phyloP scores from a whole-genome alignment of 1,140 invertebrate species.

The Diorhabda elongata region DNA sequence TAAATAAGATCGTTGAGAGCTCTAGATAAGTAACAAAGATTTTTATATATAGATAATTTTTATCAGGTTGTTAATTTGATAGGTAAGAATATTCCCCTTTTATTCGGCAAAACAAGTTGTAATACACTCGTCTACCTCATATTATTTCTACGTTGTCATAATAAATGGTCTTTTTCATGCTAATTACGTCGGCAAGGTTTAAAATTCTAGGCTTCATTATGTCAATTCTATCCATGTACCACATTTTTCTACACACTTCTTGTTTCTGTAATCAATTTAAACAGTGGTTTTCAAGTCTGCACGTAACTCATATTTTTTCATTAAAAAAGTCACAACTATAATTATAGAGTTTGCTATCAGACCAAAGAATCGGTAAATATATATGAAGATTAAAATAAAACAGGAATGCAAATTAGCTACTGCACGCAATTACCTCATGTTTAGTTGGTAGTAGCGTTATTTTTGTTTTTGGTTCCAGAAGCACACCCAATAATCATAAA shows the following conservation, averaged over 20 bases:
- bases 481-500: not conserved
- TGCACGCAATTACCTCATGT: conserved; percentile 29
- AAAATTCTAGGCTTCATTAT: not conserved
- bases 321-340: conserved; percentile 15
- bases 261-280: not conserved
- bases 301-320: conserved; percentile 12
- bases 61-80: too few species aligned
- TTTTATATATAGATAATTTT: too few species aligned
- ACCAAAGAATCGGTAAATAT: conserved; percentile 17
- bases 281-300: conserved; percentile 6
- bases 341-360: conserved; percentile 12
- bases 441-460: conserved; percentile 30
- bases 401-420: conserved; percentile 25
- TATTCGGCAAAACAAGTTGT: too few species aligned
- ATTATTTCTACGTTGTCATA: too few species aligned
- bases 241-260: not conserved
- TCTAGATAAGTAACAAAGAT: too few species aligned
- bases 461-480: conserved; percentile 6
- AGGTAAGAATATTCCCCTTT: too few species aligned
- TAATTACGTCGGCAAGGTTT: too few species aligned
- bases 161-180: too few species aligned
- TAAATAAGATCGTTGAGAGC: too few species aligned
- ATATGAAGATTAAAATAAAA: conserved; percentile 20
- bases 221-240: not conserved
- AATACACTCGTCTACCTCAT: too few species aligned